A percentile compares a stretch with the other conserved stretches of the same genome.
These are phyloP conservation scores for Atethmia centrago DNA, from an alignment of 2,888 invertebrate species.

Conservation along the genomic window DNA sequence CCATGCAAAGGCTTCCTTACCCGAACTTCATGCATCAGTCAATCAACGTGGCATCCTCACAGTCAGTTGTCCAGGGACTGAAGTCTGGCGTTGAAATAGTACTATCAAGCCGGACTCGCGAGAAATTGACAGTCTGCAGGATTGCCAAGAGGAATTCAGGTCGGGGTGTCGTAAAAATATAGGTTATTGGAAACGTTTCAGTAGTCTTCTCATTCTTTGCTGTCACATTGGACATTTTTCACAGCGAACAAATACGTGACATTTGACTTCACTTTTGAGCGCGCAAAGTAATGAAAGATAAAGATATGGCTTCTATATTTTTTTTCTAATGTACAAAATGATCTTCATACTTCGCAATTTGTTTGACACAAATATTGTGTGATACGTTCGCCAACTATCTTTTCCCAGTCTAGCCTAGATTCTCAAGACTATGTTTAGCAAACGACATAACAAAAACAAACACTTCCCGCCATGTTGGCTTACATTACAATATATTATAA, in stretches of 20 bases:
- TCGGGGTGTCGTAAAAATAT: neutral
- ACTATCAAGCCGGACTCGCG: conserved; percentile 22
- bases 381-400: neutral
- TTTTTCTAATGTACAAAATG: neutral
- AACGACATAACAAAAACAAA: conserved; percentile 48
- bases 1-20: neutral
- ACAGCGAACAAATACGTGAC: neutral
- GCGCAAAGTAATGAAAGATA: neutral
- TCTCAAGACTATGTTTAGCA: conserved; percentile 15
- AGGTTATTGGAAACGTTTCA: conserved; percentile 13
- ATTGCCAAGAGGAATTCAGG: conserved; percentile 10
- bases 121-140: conserved; percentile 30
- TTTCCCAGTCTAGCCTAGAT: neutral
- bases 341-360: neutral
- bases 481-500: conserved; percentile 59
- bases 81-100: conserved; percentile 25
- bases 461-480: conserved; percentile 34
- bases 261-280: neutral
- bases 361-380: neutral
- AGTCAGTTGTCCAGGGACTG: conserved; percentile 21
- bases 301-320: too few relatives aligned
- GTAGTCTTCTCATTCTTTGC: neutral
- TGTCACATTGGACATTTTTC: neutral
- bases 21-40: conserved; percentile 40
- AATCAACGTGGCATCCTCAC: conserved; percentile 30